Evolutionary conservation across 2,113 vertebrate species (phyloP), one percentile per base, ranked within the genome.

Genomic region (Nematolebias whitei): DNA sequence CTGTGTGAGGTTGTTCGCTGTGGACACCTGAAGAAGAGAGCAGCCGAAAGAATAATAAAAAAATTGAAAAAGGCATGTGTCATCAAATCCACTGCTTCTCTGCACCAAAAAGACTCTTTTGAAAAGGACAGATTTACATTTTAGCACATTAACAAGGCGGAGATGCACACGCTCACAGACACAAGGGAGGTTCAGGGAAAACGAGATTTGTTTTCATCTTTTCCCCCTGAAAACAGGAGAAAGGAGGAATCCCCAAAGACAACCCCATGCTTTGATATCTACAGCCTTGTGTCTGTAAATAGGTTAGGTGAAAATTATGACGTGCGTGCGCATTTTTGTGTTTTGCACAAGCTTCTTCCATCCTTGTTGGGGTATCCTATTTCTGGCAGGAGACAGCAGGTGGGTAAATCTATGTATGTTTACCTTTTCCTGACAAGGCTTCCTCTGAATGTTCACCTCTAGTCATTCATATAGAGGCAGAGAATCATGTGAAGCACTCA

Each of bases 211-310:
- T 87, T 87, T 87, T 86, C 80, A 84, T 84, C 76, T 84, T 20
- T 85, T 70, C 83, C 71, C 78, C 82, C 82, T 74, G 74, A 85
- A 85, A 88, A 89, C 80, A 86, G 58, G 77, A 87, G 79, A 85
- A 81, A 63, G 71, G 61, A 73, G 69, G 80, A 89, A 90, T 85
- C 87, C 87, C 85, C 51, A 57, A 39, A 78, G 88, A 83, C 60
- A 57, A 32, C 1, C 20, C 60, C 47, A 35, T 1, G 62, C 80
- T 90, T 90, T 90, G 85, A 92, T 90, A 85, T 90, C 70, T 61
- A 12, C 76, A 70, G 74, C 73, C 71, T 62, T 43, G 71, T 64
- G 69, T 85, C 85, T 91, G 78, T 83, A 90, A 87, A 91, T 90
- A 89, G 89, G 82, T 84, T 79, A 76, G 79, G 69, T 74, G 75